Conservation (phyloP, 2,113 vertebrate species). For the Gallinago undulata region DNA sequence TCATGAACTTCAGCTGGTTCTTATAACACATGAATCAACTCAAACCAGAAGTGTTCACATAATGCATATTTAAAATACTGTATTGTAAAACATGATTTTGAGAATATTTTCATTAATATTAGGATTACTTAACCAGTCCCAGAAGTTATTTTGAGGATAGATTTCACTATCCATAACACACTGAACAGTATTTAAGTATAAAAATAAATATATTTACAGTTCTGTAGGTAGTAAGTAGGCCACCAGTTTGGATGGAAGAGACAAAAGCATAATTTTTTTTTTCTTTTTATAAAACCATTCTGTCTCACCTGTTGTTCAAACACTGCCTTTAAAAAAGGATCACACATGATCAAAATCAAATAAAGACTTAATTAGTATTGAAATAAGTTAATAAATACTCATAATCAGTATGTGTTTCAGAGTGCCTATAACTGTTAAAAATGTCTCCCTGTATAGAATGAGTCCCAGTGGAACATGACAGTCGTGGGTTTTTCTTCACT, state of each 20-base stretch:
- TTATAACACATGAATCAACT: slow-evolving; percentile 63
- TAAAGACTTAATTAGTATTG: background rate
- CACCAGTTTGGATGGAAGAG: background rate
- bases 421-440: background rate
- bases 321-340: background rate
- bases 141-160: background rate
- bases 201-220: background rate
- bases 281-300: background rate
- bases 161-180: background rate
- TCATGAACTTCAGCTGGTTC: slow-evolving; percentile 72
- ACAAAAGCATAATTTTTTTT: background rate
- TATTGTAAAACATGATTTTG: background rate
- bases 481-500: background rate
- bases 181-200: background rate
- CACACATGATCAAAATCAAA: background rate
- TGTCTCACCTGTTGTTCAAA: background rate
- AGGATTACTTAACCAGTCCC: background rate
- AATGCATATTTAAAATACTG: slow-evolving; percentile 51
- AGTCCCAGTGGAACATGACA: background rate
- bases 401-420: background rate
- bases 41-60: slow-evolving; percentile 33
- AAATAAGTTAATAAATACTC: background rate
- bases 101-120: slow-evolving; percentile 1
- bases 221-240: background rate
- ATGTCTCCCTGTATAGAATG: background rate